These are phyloP conservation scores for Heterodera carotae DNA, from an alignment of 1,140 invertebrate genomes.

Conservation along the genomic window DNA sequence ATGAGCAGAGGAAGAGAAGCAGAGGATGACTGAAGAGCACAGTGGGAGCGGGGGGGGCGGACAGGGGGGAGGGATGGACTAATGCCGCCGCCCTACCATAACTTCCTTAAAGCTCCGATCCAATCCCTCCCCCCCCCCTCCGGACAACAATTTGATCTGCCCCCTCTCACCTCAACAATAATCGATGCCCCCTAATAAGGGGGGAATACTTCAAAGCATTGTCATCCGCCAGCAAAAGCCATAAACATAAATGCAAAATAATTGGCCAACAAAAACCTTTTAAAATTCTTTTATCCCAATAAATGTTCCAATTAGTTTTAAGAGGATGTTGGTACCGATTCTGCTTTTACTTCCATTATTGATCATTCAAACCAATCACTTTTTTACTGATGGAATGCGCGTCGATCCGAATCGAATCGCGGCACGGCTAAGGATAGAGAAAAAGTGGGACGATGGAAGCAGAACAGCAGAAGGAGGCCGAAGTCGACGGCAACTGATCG, in stretches of 20 bases:
- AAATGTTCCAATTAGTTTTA: neutral
- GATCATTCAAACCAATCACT: neutral
- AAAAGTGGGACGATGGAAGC: conserved; percentile 24
- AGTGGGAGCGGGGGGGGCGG: too few relatives aligned
- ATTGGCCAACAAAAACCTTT: too few relatives aligned
- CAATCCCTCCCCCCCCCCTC: too few relatives aligned
- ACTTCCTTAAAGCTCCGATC: neutral
- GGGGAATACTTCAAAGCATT: neutral
- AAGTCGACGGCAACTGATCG: conserved; percentile 46
- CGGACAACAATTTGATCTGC: neutral
- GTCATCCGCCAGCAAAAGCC: neutral
- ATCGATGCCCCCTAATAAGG: neutral
- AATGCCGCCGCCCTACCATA: neutral
- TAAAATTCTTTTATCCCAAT: too few relatives aligned
- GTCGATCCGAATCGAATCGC: conserved; percentile 62
- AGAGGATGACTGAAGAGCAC: neutral
- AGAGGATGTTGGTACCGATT: neutral
- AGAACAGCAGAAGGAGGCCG: conserved; percentile 33
- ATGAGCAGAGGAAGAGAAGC: neutral
- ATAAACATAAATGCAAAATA: neutral
- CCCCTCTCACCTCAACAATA: neutral
- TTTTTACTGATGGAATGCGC: conserved; percentile 38
- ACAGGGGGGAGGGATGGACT: neutral
- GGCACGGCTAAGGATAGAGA: conserved; percentile 55
- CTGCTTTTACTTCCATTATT: neutral